Base-by-base conservation (phyloP, 2,113 vertebrate genomes). In the Agelaius tricolor region DNA sequence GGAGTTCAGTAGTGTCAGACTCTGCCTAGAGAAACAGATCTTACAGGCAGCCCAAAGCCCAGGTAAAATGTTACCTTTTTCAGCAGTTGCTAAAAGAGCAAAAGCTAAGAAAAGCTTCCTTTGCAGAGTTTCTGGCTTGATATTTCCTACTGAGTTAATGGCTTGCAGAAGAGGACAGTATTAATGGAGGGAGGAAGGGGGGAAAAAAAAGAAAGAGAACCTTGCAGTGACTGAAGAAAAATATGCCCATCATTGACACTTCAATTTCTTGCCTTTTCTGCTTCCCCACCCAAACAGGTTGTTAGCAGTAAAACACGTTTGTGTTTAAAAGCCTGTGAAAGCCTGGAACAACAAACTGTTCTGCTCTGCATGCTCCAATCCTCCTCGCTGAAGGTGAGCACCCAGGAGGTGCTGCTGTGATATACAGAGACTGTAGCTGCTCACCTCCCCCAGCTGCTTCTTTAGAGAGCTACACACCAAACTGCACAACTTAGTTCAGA, bases 241-340 rank as follows among this genome's bases (percentile, higher is more conserved):
- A 93, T 21, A 78, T 55, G 47, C n/a, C 33, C 58, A 49, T 12
- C n/a, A 49, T 3, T 94, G 93, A 95, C 87, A 76, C 77, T 94
- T 79, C 91, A 68, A 85, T 97, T 91, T 78, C 87, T 91, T 59
- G 57, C 54, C 69, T 87, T 87, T 93, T 91, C 69, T 0, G 6
- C 87, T 97, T 86, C 87, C 62, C 35, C 62, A 82, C 58, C n/a
- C 82, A 76, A 94, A 61, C 55, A 76, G 66, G 77, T 46, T 96
- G 91, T 85, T 79, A 94, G 78, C 63, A 69, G 67, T 68, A 72
- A 93, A 94, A 94, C 55, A 65, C 74, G 58, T 49, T 83, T 2
- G 14, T 79, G 84, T 76, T 93, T 91, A 95, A 94, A 87, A 93
- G 92, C 90, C 91, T 84, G 81, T 89, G 80, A 93, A 95, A 89